Base-by-base conservation (phyloP, 2,888 invertebrate species). In the Melanchra persicariae region DNA sequence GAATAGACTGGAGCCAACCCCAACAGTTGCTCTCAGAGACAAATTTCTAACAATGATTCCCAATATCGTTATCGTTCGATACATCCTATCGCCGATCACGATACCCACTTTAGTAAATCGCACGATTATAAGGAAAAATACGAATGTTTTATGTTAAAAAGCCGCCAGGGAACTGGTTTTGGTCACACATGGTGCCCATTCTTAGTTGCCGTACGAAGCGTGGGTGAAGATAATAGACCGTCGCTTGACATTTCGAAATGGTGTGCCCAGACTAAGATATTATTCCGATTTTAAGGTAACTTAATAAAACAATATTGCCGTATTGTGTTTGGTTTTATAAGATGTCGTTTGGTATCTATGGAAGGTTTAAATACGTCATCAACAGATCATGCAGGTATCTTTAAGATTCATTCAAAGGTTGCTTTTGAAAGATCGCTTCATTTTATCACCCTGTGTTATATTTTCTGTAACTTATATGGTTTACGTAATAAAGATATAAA, bases 181-280 rank as follows among this genome's bases (percentile, higher is more conserved):
- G 45, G 72, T 60, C 76, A 80, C 78, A 87, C 84, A 85, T 70
- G 70, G 67, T 37, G 86, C 84, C 87, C 87, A 89, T 83, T 87
- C 85, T 88, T 88, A 88, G 89, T 89, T 86, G 90, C 89, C 88
- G 87, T 43, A 64, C 77, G 19, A 19, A 37, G 95, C 94, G 95
- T 95, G 95, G 95, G 95, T 89, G 93, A 88, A 89, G 87, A 90
- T 93, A 91, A 91, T 93, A 92, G 90, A 91, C 89, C 85, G 89
- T 85, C 87, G 88, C 89, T 89, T 92, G 94, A 93, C 93, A 93
- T 95, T 94, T 92, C 90, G 88, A 92, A 93, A 94, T 87, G 85
- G 85, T 87, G 84, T 78, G 84, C 81, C 74, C 79, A 84, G 76
- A 65, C 61, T 72, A 51, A 71, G 62, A 71, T 74, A 74, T 45